Percentiles rank a stretch among this genome's conserved stretches.
Conservation (phyloP, 53 echinoderm and acorn worm species). For the Crossaster papposus region DNA sequence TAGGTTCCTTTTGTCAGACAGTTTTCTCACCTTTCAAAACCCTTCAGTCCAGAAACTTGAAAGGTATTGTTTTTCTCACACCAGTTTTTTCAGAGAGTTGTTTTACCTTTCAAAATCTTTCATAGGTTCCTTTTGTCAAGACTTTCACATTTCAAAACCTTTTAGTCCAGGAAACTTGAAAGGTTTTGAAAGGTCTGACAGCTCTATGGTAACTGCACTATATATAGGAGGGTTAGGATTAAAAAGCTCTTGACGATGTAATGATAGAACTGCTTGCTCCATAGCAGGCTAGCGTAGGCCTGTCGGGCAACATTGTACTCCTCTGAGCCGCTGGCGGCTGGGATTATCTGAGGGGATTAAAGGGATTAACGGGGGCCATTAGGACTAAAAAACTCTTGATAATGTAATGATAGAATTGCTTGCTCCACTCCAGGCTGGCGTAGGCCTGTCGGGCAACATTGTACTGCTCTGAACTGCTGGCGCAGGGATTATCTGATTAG, state of each 20-base stretch:
- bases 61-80: too few relatives aligned
- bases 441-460: conserved; percentile 86
- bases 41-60: too few relatives aligned
- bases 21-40: too few relatives aligned
- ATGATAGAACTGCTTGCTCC: conserved; percentile 99
- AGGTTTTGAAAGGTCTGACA: too few relatives aligned
- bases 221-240: too few relatives aligned
- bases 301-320: conserved; percentile 79
- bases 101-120: too few relatives aligned
- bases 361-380: background rate
- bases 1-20: too few relatives aligned
- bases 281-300: conserved; percentile 89
- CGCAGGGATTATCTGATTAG: conserved; percentile 75
- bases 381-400: conserved; percentile 85
- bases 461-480: conserved; percentile 41
- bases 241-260: conserved; percentile 92
- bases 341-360: conserved; percentile 68
- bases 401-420: conserved; percentile 98
- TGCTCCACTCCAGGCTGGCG: conserved; percentile 92
- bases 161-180: too few relatives aligned
- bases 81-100: too few relatives aligned
- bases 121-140: too few relatives aligned
- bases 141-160: too few relatives aligned
- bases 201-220: too few relatives aligned
- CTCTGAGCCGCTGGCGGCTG: conserved; percentile 42